Evolutionary conservation across 2,888 invertebrate species (phyloP).

Genomic region (Pasiphila rectangulata): DNA sequence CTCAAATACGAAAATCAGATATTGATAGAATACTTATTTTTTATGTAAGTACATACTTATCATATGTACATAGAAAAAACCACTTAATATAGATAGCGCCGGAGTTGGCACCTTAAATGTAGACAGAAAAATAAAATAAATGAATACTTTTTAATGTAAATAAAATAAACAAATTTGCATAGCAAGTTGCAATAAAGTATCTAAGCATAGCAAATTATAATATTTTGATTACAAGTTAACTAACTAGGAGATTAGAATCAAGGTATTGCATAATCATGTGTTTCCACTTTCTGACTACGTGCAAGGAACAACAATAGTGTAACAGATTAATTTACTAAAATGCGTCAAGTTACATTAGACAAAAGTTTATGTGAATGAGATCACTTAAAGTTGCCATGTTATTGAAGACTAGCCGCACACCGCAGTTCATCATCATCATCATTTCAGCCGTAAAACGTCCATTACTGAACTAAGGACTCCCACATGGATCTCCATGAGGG

Average conservation of each 20-base stretch:
- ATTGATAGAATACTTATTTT: no score
- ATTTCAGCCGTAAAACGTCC: no score
- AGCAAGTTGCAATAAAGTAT: no score
- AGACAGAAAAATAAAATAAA: not conserved
- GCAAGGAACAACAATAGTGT: slow-evolving; percentile 17
- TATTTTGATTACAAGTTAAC: not conserved
- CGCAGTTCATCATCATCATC: no score
- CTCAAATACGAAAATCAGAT: no score
- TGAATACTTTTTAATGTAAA: not conserved
- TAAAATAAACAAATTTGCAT: not conserved
- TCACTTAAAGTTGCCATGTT: not conserved
- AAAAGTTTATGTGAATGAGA: slow-evolving; percentile 5
- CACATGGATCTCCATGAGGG: no score
- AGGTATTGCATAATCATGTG: slow-evolving; percentile 22
- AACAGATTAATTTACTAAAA: slow-evolving; percentile 15
- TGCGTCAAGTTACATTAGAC: slow-evolving; percentile 10
- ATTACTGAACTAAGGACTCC: no score
- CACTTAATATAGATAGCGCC: not conserved
- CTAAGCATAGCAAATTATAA: no score
- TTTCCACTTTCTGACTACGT: slow-evolving; percentile 37
- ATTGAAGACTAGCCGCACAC: no score
- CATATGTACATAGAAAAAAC: no score
- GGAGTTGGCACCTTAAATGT: not conserved
- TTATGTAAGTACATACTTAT: no score
- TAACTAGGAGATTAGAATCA: not conserved